Evolutionary conservation across 2,888 invertebrate species (phyloP), one percentile per base, ranked within the genome.

Genomic region (Thera obeliscata): DNA sequence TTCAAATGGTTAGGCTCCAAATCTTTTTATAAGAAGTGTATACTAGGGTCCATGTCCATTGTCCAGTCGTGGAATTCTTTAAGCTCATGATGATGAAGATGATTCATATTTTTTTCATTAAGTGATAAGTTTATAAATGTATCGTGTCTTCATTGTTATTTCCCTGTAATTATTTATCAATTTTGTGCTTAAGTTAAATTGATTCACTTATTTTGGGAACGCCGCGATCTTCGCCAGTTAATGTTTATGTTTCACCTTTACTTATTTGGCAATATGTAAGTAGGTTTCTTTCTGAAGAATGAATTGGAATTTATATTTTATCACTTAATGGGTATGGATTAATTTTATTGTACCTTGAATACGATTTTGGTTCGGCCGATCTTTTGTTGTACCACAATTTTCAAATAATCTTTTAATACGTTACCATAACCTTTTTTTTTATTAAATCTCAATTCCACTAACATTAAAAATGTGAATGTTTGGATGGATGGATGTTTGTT

Each of bases 121-220:
- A 3, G 38, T 38, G 38, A 5, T 5, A 38, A 46, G 43, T 46
- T 2, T 46, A 9, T 9, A 43, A 46, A 8, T 49, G 35, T 35
- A 33, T 6, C 22, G 46, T 41, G 4, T n/a, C 41, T 33, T 55
- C 56, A 67, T 60, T 56, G 43, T 57, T 60, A 60, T 57, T 52
- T 61, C 56, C 64, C 56, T 41, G 60, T 61, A 64, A 67, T 67
- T 67, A 67, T 64, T 64, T 56, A 64, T 64, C 52, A 67, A 60
- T 69, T 63, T 66, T 62, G 56, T 62, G 62, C 50, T 63, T 56
- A 56, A 70, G 12, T 67, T 66, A 69, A 66, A 70, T 70, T 57
- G 67, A 67, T 66, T 74, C 72, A 70, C 55, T 72, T 69, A 64
- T 69, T 72, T 66, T 57, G 59, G 50, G 38, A 57, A 61, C 55